phyloP scores from a whole-genome alignment of 2,113 vertebrate species.

The Gasterosteus aculeatus region DNA sequence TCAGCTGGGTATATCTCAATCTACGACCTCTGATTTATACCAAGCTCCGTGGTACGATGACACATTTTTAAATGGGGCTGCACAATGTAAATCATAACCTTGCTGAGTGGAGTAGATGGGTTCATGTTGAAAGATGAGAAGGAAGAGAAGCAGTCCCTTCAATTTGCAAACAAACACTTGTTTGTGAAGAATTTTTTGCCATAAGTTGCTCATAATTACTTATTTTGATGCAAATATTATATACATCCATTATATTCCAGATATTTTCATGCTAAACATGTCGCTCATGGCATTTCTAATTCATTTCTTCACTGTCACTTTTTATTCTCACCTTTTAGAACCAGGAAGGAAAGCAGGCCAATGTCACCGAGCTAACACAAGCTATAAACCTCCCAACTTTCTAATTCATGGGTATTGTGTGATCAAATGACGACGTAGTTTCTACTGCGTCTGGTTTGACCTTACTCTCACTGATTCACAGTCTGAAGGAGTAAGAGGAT shows the following conservation, averaged over 20 bases:
- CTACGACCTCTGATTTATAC: conserved; percentile 72
- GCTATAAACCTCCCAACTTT: conserved; percentile 62
- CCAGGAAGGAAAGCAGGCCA: conserved; percentile 63
- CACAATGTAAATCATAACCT: conserved; percentile 65
- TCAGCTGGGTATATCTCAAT: conserved; percentile 74
- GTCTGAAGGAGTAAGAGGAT: conserved; percentile 25
- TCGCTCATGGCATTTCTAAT: conserved; percentile 13
- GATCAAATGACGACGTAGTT: conserved; percentile 24
- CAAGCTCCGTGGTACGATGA: conserved; percentile 56
- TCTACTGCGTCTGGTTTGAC: conserved; percentile 45
- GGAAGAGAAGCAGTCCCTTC: conserved; percentile 17
- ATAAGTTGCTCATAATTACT: background rate
- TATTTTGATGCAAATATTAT: background rate
- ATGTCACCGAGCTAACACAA: conserved; percentile 63
- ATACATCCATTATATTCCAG: background rate
- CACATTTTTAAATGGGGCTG: conserved; percentile 73
- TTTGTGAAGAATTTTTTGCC: conserved; percentile 11
- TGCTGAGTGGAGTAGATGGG: conserved; percentile 45
- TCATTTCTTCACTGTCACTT: conserved; percentile 47
- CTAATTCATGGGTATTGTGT: conserved; percentile 37
- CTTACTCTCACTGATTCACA: conserved; percentile 52
- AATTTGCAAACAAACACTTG: conserved; percentile 41
- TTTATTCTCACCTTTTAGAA: conserved; percentile 69
- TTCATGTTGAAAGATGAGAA: conserved; percentile 44
- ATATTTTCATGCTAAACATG: conserved; percentile 44